A percentile compares a stretch with the other conserved stretches of the same genome.
Conservation (phyloP, 2,888 invertebrate genomes). For the Stenodera caucasica region DNA sequence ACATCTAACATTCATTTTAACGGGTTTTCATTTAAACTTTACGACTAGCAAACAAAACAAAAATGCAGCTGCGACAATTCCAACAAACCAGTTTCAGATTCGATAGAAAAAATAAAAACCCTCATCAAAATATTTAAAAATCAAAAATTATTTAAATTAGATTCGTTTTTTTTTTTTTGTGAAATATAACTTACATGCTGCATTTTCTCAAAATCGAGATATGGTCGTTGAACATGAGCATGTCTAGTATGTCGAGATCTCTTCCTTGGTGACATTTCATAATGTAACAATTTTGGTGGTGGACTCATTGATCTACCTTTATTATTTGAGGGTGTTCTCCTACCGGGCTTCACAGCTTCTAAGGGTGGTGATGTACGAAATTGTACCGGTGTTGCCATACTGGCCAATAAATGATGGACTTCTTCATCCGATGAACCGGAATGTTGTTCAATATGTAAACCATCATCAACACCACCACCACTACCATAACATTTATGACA, state of each 20-base stretch:
- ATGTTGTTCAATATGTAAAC: constrained; percentile 47
- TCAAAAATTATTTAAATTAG: too few species aligned
- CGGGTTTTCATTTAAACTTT: not conserved
- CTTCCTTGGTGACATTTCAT: constrained; percentile 63
- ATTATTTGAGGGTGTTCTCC: constrained; percentile 48
- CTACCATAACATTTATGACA: constrained; percentile 47
- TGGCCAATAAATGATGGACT: constrained; percentile 66
- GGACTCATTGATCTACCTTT: constrained; percentile 58
- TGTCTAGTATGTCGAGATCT: constrained; percentile 65
- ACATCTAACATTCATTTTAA: not conserved
- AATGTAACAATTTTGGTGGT: constrained; percentile 59
- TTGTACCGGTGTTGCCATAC: constrained; percentile 79
- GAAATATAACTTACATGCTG: too few species aligned
- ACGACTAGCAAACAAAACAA: constrained; percentile 12
- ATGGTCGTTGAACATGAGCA: constrained; percentile 77
- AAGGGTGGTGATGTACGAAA: constrained; percentile 90
- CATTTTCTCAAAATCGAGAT: constrained; percentile 96
- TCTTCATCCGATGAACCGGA: constrained; percentile 65
- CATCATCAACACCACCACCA: constrained; percentile 42
- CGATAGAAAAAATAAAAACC: not conserved
- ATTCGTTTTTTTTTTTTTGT: too few species aligned
- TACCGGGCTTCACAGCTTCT: constrained; percentile 79
- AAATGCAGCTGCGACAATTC: constrained; percentile 4
- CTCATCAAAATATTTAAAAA: too few species aligned
- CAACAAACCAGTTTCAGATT: not conserved